Evolutionary conservation across 2,888 invertebrate species (phyloP), one percentile per base, ranked within the genome.

Genomic region (Caenorhabditis macrosperma): DNA sequence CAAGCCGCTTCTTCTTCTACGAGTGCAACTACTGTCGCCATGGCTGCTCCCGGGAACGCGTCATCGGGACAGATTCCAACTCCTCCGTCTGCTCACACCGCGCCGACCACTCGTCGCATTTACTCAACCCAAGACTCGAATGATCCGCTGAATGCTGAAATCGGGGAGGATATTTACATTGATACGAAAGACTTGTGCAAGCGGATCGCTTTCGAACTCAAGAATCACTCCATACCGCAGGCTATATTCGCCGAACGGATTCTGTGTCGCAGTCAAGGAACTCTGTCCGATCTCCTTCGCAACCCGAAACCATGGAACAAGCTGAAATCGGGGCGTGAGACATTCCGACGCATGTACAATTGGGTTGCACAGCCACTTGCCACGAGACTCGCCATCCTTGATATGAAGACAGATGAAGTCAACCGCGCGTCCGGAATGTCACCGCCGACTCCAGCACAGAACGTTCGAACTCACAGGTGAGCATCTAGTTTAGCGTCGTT

Each of bases 221-320:
- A 99, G 69, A 87, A 88, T 52, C 99, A 99, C 93, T 97, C 97
- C 92, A 99, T 99, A 91, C 99, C 99, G 57, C 90, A 90, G 91
- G 99, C 99, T 82, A 98, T 99, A 91, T 90, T 90, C 57, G 90
- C 90, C 44, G 90, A 90, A 61, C 60, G 88, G 44, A 85, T 89
- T 17, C 72, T 88, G 46, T 88, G 87, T 80, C 87, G 90, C 26
- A 88, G 88, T 78, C 90, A 90, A 64, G 90, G 90, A 60, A 90
- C 90, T 6, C 74, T 90, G 59, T 90, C 90, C 0, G 90, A 90
- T 68, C 72, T 90, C 44, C 81, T 90, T 52, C 81, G 90, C 7
- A 90, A 90, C 66, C 90, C 90, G 26, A 90, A 91, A 79, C 90
- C 90, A 17, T 90, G 90, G 90, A 90, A 90, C 76, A 89, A 90